Conservation (phyloP, 2,888 invertebrate species). For the Acronicta psi region DNA sequence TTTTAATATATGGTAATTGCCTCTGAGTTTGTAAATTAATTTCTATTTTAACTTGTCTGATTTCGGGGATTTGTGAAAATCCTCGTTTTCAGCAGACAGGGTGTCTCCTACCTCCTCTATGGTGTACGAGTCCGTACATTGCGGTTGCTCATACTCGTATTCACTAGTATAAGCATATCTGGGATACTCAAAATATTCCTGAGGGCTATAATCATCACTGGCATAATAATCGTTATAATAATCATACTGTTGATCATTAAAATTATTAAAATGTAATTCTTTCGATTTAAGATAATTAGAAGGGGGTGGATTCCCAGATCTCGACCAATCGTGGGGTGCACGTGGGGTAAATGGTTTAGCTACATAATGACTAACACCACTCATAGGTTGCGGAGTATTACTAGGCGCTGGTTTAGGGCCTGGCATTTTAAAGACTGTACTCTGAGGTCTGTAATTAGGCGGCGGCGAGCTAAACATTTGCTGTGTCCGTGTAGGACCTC, state of each 20-base stretch:
- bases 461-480: constrained; percentile 40
- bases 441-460: constrained; percentile 33
- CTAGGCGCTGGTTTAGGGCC: background rate
- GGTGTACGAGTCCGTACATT: background rate
- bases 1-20: constrained; percentile 49
- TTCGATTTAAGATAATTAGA: constrained; percentile 43
- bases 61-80: constrained; percentile 40
- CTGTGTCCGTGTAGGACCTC: constrained; percentile 33
- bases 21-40: constrained; percentile 48
- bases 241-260: constrained; percentile 11
- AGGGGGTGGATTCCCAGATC: constrained; percentile 41
- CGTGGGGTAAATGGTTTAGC: constrained; percentile 11
- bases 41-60: constrained; percentile 47
- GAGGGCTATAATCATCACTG: background rate
- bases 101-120: background rate
- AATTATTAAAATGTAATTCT: constrained; percentile 47
- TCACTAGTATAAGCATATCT: background rate
- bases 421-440: constrained; percentile 24
- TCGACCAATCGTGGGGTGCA: constrained; percentile 34
- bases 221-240: constrained; percentile 17
- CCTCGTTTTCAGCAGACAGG: constrained; percentile 10
- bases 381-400: constrained; percentile 10
- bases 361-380: constrained; percentile 34
- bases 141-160: constrained; percentile 7
- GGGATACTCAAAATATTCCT: constrained; percentile 6